Evolutionary conservation across 2,797 vertebrate genomes (phyloP).

Genomic region (Leptodactylus fallax): DNA sequence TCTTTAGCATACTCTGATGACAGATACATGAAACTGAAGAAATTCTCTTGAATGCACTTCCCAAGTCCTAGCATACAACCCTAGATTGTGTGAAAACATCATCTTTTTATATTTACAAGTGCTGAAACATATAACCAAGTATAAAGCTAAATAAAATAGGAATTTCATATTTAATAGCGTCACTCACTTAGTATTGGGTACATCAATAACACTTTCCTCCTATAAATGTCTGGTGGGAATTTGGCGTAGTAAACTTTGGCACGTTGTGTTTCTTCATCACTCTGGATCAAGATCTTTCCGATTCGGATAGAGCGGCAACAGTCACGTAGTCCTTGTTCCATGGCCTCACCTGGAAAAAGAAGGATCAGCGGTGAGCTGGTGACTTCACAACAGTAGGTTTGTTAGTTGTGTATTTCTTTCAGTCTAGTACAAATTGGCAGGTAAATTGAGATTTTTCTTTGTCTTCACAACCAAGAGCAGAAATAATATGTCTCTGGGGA

Average conservation of each 20-base stretch:
- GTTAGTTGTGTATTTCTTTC: neutral
- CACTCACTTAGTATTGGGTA: slow-evolving; percentile 96
- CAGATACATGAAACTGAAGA: too few species aligned
- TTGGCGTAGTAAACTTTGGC: slow-evolving; percentile 98
- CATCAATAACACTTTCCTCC: slow-evolving; percentile 96
- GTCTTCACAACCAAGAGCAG: too few species aligned
- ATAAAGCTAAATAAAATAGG: too few species aligned
- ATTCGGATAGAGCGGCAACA: slow-evolving; percentile 95
- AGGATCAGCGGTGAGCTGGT: neutral
- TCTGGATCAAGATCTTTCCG: slow-evolving; percentile 97
- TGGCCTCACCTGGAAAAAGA: slow-evolving; percentile 86
- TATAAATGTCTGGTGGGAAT: slow-evolving; percentile 95
- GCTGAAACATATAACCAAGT: too few species aligned
- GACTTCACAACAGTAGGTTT: neutral
- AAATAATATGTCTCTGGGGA: too few species aligned
- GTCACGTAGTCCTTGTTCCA: slow-evolving; percentile 95
- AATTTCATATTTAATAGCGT: neutral
- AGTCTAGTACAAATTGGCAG: neutral
- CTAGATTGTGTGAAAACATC: too few species aligned
- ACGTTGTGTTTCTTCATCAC: slow-evolving; percentile 95
- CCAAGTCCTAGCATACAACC: too few species aligned
- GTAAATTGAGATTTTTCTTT: too few species aligned
- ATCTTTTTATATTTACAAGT: too few species aligned
- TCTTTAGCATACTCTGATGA: too few species aligned
- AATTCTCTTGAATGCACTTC: too few species aligned